These are phyloP conservation scores for Hemithea aestivaria DNA, from an alignment of 2,888 invertebrate genomes.

Conservation along the genomic window DNA sequence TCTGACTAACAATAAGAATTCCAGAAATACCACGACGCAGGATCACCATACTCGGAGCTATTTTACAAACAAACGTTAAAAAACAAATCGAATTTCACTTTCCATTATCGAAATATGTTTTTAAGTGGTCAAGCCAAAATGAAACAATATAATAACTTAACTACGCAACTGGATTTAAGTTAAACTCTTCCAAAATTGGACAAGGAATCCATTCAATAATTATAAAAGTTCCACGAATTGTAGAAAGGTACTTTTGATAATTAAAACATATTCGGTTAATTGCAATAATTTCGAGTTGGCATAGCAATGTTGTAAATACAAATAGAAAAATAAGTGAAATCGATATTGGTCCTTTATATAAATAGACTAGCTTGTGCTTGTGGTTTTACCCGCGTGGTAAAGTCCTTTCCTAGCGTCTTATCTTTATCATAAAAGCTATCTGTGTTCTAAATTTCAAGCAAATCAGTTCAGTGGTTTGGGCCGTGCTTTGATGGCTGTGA, in stretches of 20 bases:
- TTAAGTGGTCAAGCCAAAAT: conserved; percentile 36
- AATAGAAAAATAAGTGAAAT: too few species aligned
- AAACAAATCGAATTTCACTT: conserved; percentile 18
- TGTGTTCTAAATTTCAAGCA: too few species aligned
- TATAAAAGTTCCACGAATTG: conserved; percentile 38
- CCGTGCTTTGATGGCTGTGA: too few species aligned
- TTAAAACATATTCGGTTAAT: conserved; percentile 6
- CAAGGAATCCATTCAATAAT: conserved; percentile 57
- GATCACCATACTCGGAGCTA: conserved; percentile 6
- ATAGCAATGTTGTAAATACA: too few species aligned
- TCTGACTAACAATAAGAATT: conserved; percentile 13
- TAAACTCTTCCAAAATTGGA: conserved; percentile 34
- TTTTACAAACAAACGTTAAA: conserved; percentile 11
- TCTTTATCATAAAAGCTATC: too few species aligned
- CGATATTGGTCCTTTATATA: too few species aligned
- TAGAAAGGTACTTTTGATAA: conserved; percentile 25
- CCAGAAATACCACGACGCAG: conserved; percentile 8
- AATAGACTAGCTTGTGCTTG: too few species aligned
- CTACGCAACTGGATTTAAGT: conserved; percentile 45
- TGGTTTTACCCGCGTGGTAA: too few species aligned
- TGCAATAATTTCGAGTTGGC: too few species aligned
- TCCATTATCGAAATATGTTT: conserved; percentile 13
- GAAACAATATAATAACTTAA: conserved; percentile 67
- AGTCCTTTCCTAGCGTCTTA: too few species aligned
- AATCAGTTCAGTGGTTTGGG: too few species aligned